phyloP scores from a whole-genome alignment of 2,113 vertebrate species.

The Scalopus aquaticus region DNA sequence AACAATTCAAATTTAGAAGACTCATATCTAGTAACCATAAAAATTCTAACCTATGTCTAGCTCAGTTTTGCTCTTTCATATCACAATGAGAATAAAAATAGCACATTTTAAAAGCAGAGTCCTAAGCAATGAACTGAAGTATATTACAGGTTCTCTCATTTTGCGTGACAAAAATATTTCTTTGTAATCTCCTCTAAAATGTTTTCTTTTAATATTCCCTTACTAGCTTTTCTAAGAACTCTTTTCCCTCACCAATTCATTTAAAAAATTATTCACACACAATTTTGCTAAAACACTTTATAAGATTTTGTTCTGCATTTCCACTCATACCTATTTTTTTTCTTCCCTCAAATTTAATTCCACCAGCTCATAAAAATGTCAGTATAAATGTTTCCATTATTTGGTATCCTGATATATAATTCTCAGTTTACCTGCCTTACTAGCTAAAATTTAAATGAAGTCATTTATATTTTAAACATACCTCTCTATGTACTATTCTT shows the following conservation, averaged over 20 bases:
- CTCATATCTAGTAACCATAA: neutral
- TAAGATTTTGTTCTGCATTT: neutral
- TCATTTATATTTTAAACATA: neutral
- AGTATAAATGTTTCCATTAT: neutral
- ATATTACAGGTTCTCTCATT: neutral
- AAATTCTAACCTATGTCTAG: neutral
- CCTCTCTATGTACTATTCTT: neutral
- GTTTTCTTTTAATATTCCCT: neutral
- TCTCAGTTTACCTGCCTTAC: neutral
- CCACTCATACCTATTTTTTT: neutral
- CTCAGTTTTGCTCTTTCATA: neutral
- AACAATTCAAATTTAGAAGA: neutral
- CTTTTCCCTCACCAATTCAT: neutral
- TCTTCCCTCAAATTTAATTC: neutral
- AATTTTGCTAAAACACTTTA: neutral
- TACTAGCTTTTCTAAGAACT: neutral
- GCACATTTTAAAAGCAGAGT: neutral
- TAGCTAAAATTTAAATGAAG: neutral
- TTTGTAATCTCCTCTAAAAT: neutral
- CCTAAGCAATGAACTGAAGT: neutral
- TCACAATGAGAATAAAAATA: neutral
- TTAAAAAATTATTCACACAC: slow-evolving; percentile 5
- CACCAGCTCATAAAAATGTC: neutral
- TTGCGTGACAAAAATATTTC: neutral
- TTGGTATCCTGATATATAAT: neutral